A percentile compares a stretch with the other conserved stretches of the same genome.
Conservation (phyloP, 2,113 vertebrate species). For the Scomber colias region DNA sequence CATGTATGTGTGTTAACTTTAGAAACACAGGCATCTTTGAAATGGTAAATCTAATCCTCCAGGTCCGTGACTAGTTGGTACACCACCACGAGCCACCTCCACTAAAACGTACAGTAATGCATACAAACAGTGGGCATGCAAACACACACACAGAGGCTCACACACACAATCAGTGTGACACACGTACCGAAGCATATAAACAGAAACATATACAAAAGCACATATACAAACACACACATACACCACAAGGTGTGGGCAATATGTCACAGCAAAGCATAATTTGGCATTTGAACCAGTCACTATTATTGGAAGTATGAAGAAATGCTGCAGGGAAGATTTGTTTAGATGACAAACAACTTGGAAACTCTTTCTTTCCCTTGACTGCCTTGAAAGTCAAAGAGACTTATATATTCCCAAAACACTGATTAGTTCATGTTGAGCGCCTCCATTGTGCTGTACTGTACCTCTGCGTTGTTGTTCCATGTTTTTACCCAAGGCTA, state of each 20-base stretch:
- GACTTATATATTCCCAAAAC: slow-evolving; percentile 76
- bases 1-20: slow-evolving; percentile 83
- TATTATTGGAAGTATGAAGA: slow-evolving; percentile 81
- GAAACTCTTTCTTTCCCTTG: slow-evolving; percentile 72
- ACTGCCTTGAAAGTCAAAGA: slow-evolving; percentile 80
- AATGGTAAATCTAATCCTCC: slow-evolving; percentile 85
- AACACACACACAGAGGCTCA: slow-evolving; percentile 27
- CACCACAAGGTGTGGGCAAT: slow-evolving; percentile 86
- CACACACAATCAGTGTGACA: slow-evolving; percentile 36
- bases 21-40: slow-evolving; percentile 85
- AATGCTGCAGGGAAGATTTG: slow-evolving; percentile 79
- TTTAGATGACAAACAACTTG: slow-evolving; percentile 77
- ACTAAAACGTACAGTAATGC: slow-evolving; percentile 74
- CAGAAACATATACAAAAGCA: slow-evolving; percentile 54
- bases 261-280: slow-evolving; percentile 84
- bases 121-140: slow-evolving; percentile 69
- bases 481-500: slow-evolving; percentile 76
- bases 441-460: slow-evolving; percentile 70
- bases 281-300: slow-evolving; percentile 86
- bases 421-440: slow-evolving; percentile 83
- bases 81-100: slow-evolving; percentile 83
- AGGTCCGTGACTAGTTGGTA: slow-evolving; percentile 84
- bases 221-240: slow-evolving; percentile 57
- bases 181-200: slow-evolving; percentile 20
- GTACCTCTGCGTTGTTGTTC: slow-evolving; percentile 71